phyloP scores from a whole-genome alignment of 2,797 vertebrate genomes.

The Sebastes taczanowskii region DNA sequence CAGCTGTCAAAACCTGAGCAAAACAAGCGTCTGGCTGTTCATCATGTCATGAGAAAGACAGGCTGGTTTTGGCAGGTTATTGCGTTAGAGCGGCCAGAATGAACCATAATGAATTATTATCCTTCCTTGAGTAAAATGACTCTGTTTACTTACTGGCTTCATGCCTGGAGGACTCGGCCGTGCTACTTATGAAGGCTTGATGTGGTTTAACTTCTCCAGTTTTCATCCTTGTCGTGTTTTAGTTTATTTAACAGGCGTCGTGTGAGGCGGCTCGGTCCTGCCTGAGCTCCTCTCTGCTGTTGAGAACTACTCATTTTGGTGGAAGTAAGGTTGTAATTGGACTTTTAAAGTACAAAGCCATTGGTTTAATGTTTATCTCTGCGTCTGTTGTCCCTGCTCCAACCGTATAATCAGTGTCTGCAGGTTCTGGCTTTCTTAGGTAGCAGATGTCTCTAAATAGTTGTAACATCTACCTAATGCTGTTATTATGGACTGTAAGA shows the following conservation, averaged over 20 bases:
- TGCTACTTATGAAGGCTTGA: conserved; percentile 68
- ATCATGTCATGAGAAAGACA: conserved; percentile 21
- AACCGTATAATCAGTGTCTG: conserved; percentile 67
- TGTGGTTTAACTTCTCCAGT: conserved; percentile 71
- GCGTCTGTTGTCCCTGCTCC: conserved; percentile 53
- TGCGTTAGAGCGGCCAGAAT: conserved; percentile 41
- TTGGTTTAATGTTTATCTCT: conserved; percentile 71
- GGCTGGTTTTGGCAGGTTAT: conserved; percentile 37
- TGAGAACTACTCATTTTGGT: conserved; percentile 69
- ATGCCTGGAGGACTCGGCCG: conserved; percentile 61
- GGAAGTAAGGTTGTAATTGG: conserved; percentile 76
- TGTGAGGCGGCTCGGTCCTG: conserved; percentile 71
- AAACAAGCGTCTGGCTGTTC: conserved; percentile 21
- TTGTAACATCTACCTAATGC: conserved; percentile 31
- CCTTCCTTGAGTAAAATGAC: conserved; percentile 47
- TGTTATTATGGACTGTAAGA: conserved; percentile 22
- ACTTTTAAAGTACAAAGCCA: conserved; percentile 63
- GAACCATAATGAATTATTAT: conserved; percentile 50
- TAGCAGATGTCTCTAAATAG: conserved; percentile 49
- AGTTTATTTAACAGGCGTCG: conserved; percentile 72
- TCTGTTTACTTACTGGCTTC: conserved; percentile 64
- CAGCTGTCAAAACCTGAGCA: conserved; percentile 20
- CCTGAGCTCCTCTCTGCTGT: conserved; percentile 56
- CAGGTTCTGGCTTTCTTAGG: conserved; percentile 50
- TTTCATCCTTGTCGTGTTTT: conserved; percentile 75